A percentile compares a stretch with the other conserved stretches of the same genome.
phyloP scores from a whole-genome alignment of 2,888 invertebrate species.

The Sarcophaga carnaria region DNA sequence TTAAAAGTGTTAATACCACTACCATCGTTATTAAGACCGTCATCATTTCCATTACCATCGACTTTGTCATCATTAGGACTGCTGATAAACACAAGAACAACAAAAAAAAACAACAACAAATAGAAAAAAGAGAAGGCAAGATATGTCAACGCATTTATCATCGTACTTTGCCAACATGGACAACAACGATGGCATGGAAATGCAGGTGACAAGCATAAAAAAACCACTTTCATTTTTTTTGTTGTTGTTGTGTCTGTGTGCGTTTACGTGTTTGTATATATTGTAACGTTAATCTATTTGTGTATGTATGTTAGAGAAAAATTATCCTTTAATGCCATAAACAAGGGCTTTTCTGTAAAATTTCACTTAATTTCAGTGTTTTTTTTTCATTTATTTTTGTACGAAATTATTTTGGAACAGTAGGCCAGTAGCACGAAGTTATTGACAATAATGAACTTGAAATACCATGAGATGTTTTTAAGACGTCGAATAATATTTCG shows the following conservation, averaged over 20 bases:
- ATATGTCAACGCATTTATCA: conserved; percentile 65
- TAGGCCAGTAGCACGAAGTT: too few species aligned
- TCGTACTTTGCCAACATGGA: conserved; percentile 40
- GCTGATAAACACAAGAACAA: background rate
- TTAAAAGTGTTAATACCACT: conserved; percentile 4
- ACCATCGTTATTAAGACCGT: conserved; percentile 7
- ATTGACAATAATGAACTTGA: too few species aligned
- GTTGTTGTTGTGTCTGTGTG: background rate
- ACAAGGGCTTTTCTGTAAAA: conserved; percentile 10
- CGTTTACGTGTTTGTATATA: background rate
- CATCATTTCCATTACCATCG: conserved; percentile 22
- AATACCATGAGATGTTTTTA: too few species aligned
- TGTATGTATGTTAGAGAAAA: conserved; percentile 11
- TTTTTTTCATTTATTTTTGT: background rate
- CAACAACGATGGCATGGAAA: conserved; percentile 52
- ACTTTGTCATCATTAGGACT: background rate
- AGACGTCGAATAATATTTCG: too few species aligned
- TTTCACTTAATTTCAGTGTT: conserved; percentile 27
- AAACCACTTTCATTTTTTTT: conserved; percentile 14
- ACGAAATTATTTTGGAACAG: too few species aligned
- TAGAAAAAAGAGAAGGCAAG: background rate
- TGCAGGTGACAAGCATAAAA: conserved; percentile 68
- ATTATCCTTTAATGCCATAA: conserved; percentile 22
- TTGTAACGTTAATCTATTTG: conserved; percentile 1
- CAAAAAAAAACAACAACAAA: background rate